Evolutionary conservation across 1,140 invertebrate genomes (phyloP).

Genomic region (Cheumatopsyche charites): DNA sequence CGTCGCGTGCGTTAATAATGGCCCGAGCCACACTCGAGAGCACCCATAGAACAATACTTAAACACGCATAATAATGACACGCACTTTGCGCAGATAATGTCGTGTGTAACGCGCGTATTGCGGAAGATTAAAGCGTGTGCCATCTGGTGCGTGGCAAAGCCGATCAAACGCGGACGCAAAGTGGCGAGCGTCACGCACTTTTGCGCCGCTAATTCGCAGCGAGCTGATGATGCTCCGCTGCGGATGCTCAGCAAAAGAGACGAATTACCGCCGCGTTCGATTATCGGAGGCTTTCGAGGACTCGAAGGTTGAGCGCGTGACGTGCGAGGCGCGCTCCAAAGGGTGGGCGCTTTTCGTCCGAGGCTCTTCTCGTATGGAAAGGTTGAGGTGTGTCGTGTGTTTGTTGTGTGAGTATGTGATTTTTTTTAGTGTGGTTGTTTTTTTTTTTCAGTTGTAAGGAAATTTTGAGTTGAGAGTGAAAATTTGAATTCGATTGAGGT

Average conservation of each 20-base stretch:
- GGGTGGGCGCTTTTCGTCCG: too few relatives aligned
- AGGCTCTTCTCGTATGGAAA: too few relatives aligned
- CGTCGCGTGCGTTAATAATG: conserved; percentile 17
- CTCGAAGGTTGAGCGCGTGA: not conserved
- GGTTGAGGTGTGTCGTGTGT: too few relatives aligned
- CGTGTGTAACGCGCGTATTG: too few relatives aligned
- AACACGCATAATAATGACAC: not conserved
- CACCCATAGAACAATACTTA: not conserved
- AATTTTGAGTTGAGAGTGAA: too few relatives aligned
- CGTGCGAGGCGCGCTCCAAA: too few relatives aligned
- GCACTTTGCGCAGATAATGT: too few relatives aligned
- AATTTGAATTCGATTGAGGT: too few relatives aligned
- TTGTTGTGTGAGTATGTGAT: too few relatives aligned
- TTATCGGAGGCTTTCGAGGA: not conserved
- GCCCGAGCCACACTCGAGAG: not conserved
- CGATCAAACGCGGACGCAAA: conserved; percentile 27
- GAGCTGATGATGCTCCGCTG: not conserved
- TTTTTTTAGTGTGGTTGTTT: too few relatives aligned
- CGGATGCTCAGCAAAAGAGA: conserved; percentile 12
- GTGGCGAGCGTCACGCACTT: conserved; percentile 11
- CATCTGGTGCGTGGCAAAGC: conserved; percentile 18
- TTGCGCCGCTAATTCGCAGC: conserved; percentile 17
- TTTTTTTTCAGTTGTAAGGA: too few relatives aligned
- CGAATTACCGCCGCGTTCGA: not conserved
- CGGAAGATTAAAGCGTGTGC: not conserved